Base-by-base conservation (phyloP, 2,888 invertebrate genomes). In the Chymomyza caudatula region DNA sequence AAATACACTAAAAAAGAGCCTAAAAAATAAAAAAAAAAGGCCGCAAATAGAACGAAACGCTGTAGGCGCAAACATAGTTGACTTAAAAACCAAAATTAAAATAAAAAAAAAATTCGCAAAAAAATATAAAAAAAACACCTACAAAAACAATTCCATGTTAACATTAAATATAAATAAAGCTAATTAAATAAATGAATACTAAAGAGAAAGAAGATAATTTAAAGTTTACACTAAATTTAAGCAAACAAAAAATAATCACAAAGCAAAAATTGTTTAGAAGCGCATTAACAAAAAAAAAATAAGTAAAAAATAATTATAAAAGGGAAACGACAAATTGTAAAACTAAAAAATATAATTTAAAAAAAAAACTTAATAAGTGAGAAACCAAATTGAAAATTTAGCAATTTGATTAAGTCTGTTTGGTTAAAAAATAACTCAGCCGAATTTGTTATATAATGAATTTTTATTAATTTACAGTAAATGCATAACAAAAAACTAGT, bases 61-160 rank as follows among this genome's bases (percentile, higher is more conserved):
- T 73, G 65, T 65, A 68, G 42, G 59, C 51, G 51, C 53, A 25
- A 17, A 78, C 55, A 81, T 76, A 85, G 75, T 85, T 74, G 71
- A 81, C 71, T 77, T 82, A 73, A 67, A 77, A 70, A 15, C 57
- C 82, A 86, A 74, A 77, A 73, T 71, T 69, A 69, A 72, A 78
- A n/a, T 69, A 65, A 68, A 65, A 53, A 67, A 60, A 56, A 81
- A 78, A 72, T 29, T 49, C 60, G 42, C 66, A 63, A 23, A 65
- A n/a, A 65, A 51, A 57, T 70, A 71, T 59, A 57, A 78, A 80
- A 69, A 69, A 60, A 81, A 87, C 85, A 87, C 86, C 88, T 88
- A 88, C 88, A 86, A 85, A 86, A 89, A 86, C 87, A 88, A 88
- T 88, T 89, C 83, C 88, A 89, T 89, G 89, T 89, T 89, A 89